These are phyloP conservation scores for Psittacula echo DNA, from an alignment of 2,797 vertebrate species.

Conservation along the genomic window DNA sequence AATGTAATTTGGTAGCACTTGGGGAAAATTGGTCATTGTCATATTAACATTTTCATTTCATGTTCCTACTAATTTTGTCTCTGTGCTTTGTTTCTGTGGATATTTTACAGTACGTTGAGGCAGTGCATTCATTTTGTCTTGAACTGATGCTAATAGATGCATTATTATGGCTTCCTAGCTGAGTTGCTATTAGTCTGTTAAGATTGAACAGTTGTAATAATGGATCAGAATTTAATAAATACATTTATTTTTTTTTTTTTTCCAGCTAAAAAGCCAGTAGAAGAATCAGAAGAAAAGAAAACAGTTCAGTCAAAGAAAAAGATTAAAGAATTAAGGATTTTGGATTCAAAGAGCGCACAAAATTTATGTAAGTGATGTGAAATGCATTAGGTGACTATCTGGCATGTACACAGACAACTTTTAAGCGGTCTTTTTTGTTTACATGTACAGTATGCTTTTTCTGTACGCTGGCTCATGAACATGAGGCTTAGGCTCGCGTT, in stretches of 20 bases:
- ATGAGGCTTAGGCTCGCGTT: background rate
- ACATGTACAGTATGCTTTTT: background rate
- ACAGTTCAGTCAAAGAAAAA: conserved; percentile 87
- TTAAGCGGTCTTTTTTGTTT: background rate
- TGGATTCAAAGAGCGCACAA: conserved; percentile 94
- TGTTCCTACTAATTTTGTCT: background rate
- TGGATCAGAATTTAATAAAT: background rate
- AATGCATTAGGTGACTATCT: background rate
- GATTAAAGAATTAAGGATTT: conserved; percentile 91
- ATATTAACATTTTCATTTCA: background rate
- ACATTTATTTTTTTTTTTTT: background rate
- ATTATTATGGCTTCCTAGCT: background rate
- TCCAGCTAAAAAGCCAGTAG: conserved; percentile 87
- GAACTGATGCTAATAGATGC: background rate
- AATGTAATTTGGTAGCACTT: background rate
- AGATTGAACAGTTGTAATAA: background rate
- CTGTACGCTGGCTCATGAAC: background rate
- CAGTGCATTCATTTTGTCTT: background rate
- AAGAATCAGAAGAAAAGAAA: conserved; percentile 85
- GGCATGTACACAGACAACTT: accelerated
- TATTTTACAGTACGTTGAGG: background rate
- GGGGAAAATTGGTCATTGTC: background rate
- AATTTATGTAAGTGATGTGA: conserved; percentile 92
- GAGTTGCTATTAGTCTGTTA: background rate
- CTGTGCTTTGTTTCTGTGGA: background rate